Percentiles rank a stretch among this genome's conserved stretches.
These are phyloP conservation scores for Halesus radiatus DNA, from an alignment of 1,140 invertebrate genomes.

Conservation along the genomic window DNA sequence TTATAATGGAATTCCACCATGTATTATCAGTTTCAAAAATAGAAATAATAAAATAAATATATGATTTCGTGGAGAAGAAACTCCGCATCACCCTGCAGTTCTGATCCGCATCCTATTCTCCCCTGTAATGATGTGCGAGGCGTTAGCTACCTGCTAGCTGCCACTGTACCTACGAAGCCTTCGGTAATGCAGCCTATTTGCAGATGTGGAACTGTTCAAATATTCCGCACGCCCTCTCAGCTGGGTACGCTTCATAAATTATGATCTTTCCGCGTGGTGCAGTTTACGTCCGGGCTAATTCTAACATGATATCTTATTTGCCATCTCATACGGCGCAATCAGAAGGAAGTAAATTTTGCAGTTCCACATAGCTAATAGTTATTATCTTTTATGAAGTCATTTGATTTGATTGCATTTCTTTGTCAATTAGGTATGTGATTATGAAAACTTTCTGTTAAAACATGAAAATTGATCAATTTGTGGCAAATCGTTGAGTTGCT, in stretches of 20 bases:
- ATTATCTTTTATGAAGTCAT: background rate
- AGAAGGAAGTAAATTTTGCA: too few species aligned
- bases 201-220: conserved; percentile 22
- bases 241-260: background rate
- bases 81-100: background rate
- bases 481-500: too few species aligned
- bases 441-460: too few species aligned
- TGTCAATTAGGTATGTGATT: background rate
- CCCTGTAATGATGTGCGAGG: conserved; percentile 45
- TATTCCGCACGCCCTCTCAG: conserved; percentile 3
- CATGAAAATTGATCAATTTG: too few species aligned
- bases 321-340: background rate
- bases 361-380: too few species aligned
- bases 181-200: conserved; percentile 15
- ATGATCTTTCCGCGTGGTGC: background rate
- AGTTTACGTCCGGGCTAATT: background rate
- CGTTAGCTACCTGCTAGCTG: background rate
- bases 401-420: background rate
- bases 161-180: background rate
- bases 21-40: too few species aligned
- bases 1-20: too few species aligned
- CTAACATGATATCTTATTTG: conserved; percentile 4
- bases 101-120: background rate
- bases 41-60: too few species aligned
- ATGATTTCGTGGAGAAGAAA: too few species aligned